These are phyloP conservation scores for Thaumatotibia leucotreta DNA, from an alignment of 1,140 invertebrate genomes.

Conservation along the genomic window DNA sequence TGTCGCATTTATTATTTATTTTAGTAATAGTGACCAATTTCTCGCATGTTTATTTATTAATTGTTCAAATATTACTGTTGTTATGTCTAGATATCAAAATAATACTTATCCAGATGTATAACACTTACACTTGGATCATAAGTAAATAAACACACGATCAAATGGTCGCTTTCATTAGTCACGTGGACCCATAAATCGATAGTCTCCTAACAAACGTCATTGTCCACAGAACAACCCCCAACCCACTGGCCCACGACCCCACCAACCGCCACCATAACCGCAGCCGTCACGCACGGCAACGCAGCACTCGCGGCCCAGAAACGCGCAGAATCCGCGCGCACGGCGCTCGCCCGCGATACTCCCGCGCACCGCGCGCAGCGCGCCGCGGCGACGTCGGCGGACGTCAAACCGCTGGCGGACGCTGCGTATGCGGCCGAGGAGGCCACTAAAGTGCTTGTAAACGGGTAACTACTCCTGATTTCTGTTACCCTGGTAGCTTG, in stretches of 20 bases:
- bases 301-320: constrained; percentile 76
- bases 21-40: too few species aligned
- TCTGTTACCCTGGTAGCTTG: neutral
- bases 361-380: constrained; percentile 83
- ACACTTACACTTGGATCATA: too few species aligned
- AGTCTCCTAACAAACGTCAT: too few species aligned
- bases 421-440: constrained; percentile 81
- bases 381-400: constrained; percentile 78
- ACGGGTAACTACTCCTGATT: constrained; percentile 38
- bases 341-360: constrained; percentile 73
- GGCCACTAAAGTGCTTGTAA: constrained; percentile 77
- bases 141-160: too few species aligned
- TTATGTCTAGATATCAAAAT: too few species aligned
- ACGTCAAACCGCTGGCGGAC: constrained; percentile 78
- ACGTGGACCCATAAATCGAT: too few species aligned
- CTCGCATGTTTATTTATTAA: too few species aligned
- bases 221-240: constrained; percentile 24
- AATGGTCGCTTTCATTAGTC: too few species aligned
- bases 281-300: constrained; percentile 76
- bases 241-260: constrained; percentile 43
- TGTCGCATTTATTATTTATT: too few species aligned
- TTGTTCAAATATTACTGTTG: too few species aligned
- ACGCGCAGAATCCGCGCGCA: constrained; percentile 73
- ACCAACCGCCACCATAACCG: constrained; percentile 42
- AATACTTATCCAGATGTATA: too few species aligned